Conservation (phyloP, 2,888 invertebrate genomes). For the Tubulanus polymorphus region DNA sequence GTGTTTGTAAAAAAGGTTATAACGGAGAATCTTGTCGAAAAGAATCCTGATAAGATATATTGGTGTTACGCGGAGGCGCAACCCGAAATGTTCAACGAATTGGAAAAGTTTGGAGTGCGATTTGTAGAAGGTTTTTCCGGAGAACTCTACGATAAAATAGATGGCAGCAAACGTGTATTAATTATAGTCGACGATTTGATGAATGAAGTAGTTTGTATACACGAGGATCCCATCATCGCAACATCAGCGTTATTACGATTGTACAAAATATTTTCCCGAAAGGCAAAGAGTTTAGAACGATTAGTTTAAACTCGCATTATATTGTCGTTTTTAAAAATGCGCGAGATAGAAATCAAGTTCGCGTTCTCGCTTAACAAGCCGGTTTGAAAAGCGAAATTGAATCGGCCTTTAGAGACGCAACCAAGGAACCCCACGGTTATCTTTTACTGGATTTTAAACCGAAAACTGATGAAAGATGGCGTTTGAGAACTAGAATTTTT, state of each 20-base stretch:
- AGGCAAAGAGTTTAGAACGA: not conserved
- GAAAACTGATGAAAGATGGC: not conserved
- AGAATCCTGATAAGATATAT: not conserved
- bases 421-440: not conserved
- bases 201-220: slow-evolving; percentile 1
- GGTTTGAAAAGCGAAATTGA: not conserved
- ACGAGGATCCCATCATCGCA: not conserved
- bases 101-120: not conserved
- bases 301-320: slow-evolving; percentile 1
- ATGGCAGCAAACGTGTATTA: not conserved
- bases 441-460: not conserved
- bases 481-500: not conserved
- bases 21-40: too few relatives aligned
- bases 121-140: slow-evolving; percentile 7
- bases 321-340: slow-evolving; percentile 3
- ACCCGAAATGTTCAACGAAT: not conserved
- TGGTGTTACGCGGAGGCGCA: slow-evolving; percentile 12
- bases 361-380: not conserved
- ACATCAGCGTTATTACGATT: not conserved
- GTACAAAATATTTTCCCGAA: not conserved
- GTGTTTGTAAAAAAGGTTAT: slow-evolving; percentile 6
- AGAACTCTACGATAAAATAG: not conserved
- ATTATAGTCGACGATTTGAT: not conserved
- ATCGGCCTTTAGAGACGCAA: slow-evolving; percentile 2
- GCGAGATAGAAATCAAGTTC: not conserved